phyloP scores from a whole-genome alignment of 1,140 invertebrate genomes.

The Popillia japonica region DNA sequence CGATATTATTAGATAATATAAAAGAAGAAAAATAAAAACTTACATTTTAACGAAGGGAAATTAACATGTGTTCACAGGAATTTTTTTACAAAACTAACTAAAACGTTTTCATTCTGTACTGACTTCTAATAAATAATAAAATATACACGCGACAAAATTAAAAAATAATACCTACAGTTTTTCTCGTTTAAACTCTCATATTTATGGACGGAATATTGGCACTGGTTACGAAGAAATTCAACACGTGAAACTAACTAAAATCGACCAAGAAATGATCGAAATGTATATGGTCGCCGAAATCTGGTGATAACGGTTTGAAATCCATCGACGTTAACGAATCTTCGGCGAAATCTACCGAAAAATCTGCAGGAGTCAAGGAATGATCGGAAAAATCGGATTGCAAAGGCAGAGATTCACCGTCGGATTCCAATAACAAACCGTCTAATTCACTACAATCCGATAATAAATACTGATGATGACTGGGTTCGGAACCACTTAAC shows the following conservation, averaged over 20 bases:
- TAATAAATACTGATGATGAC: constrained; percentile 45
- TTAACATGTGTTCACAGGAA: not conserved
- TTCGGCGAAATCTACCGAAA: constrained; percentile 53
- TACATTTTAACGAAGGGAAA: not conserved
- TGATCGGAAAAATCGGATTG: constrained; percentile 57
- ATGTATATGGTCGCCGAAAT: constrained; percentile 53
- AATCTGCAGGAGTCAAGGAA: constrained; percentile 56
- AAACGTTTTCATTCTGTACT: too few relatives aligned
- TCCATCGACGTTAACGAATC: constrained; percentile 55
- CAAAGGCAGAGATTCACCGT: constrained; percentile 57
- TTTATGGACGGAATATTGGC: constrained; percentile 33
- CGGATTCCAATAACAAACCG: constrained; percentile 56
- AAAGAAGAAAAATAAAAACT: not conserved
- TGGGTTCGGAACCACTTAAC: constrained; percentile 51
- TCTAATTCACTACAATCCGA: constrained; percentile 58
- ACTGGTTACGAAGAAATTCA: constrained; percentile 12
- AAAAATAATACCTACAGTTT: constrained; percentile 14
- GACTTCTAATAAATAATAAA: constrained; percentile 1
- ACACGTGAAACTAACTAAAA: constrained; percentile 51
- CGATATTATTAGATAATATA: not conserved
- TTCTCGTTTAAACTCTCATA: not conserved
- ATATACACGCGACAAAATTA: not conserved
- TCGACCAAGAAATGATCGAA: constrained; percentile 55
- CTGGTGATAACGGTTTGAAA: constrained; percentile 52
- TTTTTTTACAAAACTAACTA: constrained; percentile 19